These are phyloP conservation scores for Rousettus madagascariensis DNA, from an alignment of 2,797 vertebrate genomes.

Conservation along the genomic window DNA sequence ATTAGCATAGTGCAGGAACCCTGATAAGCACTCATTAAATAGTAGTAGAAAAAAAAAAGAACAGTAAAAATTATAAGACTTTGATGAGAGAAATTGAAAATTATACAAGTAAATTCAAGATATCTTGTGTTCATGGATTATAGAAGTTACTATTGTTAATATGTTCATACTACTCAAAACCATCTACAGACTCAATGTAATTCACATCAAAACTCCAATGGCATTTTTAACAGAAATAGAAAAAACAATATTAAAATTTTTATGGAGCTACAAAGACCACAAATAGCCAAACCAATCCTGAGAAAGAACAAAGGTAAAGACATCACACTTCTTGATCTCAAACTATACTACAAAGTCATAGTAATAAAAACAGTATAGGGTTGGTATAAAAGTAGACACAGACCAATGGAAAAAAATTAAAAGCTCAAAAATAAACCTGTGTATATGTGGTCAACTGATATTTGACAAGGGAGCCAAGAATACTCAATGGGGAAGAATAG, in stretches of 20 bases:
- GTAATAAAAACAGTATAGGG: neutral
- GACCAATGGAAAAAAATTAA: neutral
- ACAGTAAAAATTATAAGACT: neutral
- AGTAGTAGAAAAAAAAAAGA: neutral
- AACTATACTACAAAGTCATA: neutral
- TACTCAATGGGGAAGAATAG: neutral
- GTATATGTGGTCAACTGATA: neutral
- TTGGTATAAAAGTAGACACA: neutral
- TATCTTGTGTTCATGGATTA: neutral
- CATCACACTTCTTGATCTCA: neutral
- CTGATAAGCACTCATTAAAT: neutral
- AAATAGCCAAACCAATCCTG: neutral
- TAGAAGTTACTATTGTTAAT: neutral
- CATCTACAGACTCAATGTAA: neutral
- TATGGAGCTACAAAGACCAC: neutral
- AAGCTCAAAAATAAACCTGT: neutral
- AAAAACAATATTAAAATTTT: neutral
- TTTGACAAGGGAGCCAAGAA: neutral
- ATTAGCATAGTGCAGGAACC: neutral
- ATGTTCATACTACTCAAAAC: neutral
- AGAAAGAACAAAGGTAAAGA: neutral
- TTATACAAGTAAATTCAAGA: neutral
- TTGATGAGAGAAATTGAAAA: neutral
- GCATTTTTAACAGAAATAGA: neutral
- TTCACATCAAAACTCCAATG: neutral